Conservation (phyloP, 2,113 vertebrate genomes). For the Craseonycteris thonglongyai region DNA sequence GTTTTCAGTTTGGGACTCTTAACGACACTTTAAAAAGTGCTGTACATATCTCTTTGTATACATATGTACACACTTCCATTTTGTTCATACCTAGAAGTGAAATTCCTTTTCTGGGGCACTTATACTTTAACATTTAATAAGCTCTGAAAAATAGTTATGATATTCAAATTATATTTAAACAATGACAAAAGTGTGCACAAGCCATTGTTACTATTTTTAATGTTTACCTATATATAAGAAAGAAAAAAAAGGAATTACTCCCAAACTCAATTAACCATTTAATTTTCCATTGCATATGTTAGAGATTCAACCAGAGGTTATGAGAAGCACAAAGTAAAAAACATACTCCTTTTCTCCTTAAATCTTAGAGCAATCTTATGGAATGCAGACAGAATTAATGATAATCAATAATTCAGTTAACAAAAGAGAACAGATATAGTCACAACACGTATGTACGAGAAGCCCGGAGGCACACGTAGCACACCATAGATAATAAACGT, state of each 20-base stretch:
- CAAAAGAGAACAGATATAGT: not conserved
- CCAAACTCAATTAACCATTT: not conserved
- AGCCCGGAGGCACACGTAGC: not conserved
- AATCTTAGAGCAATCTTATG: not conserved
- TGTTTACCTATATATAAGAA: not conserved
- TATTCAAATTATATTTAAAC: not conserved
- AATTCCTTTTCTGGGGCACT: not conserved
- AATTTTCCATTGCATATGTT: not conserved
- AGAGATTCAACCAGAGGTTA: not conserved
- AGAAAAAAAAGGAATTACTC: not conserved
- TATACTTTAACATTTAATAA: not conserved
- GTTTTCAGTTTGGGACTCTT: not conserved
- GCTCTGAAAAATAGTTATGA: not conserved
- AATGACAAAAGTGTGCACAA: not conserved
- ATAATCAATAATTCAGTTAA: not conserved
- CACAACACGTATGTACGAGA: not conserved
- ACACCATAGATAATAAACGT: not conserved
- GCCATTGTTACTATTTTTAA: not conserved
- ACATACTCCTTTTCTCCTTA: not conserved
- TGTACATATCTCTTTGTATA: not conserved
- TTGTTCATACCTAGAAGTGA: not conserved
- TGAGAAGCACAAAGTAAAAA: not conserved
- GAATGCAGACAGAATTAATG: not conserved
- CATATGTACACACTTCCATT: not conserved
- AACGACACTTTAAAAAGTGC: not conserved